Evolutionary conservation across 2,888 invertebrate genomes (phyloP), one percentile per base, ranked within the genome.

Genomic region (Stenodera caucasica): DNA sequence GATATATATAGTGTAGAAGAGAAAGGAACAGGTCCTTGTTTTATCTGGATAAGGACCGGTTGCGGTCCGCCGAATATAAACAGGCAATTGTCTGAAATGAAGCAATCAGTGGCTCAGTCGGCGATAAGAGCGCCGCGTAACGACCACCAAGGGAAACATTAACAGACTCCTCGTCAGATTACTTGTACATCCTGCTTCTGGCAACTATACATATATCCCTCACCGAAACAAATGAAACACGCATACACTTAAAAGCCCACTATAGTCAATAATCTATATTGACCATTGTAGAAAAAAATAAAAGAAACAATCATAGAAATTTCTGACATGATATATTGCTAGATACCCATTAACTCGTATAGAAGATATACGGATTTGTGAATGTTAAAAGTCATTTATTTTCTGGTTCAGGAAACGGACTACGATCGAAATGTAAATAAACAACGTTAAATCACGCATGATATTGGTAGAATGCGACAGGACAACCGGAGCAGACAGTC

Each of bases 41-140:
- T 72, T 73, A 76, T 76, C 76, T 72, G 75, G 75, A 75, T 76
- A 77, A 77, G 77, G 74, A 74, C 74, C 72, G 77, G 78, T 78
- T 78, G 78, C 77, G 78, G 78, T 78, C 78, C 76, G 79, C 77
- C 78, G 80, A 80, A 80, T 80, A 81, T 81, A 81, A 81, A 81
- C 81, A 81, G 81, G 81, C 81, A 81, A 81, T 81, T 81, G 81
- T 80, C 80, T 80, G 80, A 80, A 80, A 81, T 80, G 81, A 80
- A 81, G 81, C 80, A 81, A 81, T 81, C 81, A 80, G 80, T 81
- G 80, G 80, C 78, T 78, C 77, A 74, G 78, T 74, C 76, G 78
- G 77, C 78, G 81, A 81, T 81, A 81, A 81, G 80, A 78, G 79
- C 77, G 75, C 79, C 80, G 76, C 80, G 73, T 80, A 81, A 81